Percentiles rank a stretch among this genome's conserved stretches.
Conservation (phyloP, 2,113 vertebrate genomes). For the Aspidoscelis tigris region DNA sequence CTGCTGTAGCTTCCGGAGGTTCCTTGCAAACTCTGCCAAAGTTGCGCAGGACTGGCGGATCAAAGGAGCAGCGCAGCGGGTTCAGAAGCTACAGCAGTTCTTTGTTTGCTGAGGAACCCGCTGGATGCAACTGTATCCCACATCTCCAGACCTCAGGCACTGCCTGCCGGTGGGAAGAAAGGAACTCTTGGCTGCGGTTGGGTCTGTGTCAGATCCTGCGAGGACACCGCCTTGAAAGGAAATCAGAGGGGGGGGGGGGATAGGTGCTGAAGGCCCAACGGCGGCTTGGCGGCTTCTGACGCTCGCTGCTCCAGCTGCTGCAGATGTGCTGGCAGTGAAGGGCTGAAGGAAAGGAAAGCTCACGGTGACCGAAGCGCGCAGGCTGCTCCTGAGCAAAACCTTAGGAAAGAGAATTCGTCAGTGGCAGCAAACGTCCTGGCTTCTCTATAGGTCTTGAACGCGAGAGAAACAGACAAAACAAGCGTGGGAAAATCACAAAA, state of each 20-base stretch:
- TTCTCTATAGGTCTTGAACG: background rate
- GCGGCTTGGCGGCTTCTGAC: background rate
- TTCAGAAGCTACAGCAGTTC: background rate
- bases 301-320: background rate
- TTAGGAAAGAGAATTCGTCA: background rate
- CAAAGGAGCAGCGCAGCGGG: too few species aligned
- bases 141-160: conserved; percentile 11
- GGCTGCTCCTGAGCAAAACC: background rate
- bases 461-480: background rate
- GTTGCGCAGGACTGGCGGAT: background rate
- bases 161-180: background rate
- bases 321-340: too few species aligned
- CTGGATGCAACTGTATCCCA: background rate
- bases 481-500: background rate
- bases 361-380: background rate
- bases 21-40: background rate
- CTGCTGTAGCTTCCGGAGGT: background rate
- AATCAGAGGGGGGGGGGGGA: conserved; percentile 13
- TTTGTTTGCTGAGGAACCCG: conserved; percentile 10
- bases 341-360: background rate
- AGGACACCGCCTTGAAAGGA: background rate
- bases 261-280: background rate
- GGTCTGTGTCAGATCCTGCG: background rate
- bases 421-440: background rate
- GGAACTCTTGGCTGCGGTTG: background rate